Conservation (phyloP, 2,888 invertebrate species). For the Cephus pulcher region DNA sequence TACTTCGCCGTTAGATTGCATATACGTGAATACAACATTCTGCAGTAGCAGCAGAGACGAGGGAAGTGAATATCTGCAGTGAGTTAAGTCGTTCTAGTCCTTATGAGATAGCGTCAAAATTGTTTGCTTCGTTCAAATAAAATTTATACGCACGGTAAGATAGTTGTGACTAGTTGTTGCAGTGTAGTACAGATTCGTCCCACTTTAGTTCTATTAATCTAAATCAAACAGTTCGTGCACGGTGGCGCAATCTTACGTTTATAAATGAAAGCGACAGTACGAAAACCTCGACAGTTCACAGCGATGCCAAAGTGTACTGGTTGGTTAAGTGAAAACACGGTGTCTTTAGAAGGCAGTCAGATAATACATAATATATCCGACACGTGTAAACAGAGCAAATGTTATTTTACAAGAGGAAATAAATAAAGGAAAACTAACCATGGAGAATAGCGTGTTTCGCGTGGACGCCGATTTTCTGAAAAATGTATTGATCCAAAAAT, state of each 20-base stretch:
- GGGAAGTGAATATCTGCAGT: too few species aligned
- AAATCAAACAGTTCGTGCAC: neutral
- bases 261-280: neutral
- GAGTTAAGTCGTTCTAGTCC: too few species aligned
- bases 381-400: neutral
- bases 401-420: neutral
- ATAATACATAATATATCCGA: neutral
- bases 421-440: neutral
- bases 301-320: neutral
- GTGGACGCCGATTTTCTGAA: neutral
- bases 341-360: neutral
- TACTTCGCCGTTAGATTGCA: too few species aligned
- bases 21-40: too few species aligned
- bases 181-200: neutral
- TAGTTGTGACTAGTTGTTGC: neutral
- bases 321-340: neutral
- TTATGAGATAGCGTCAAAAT: neutral
- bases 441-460: neutral
- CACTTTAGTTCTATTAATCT: neutral
- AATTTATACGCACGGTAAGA: neutral
- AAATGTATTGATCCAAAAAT: neutral
- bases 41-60: too few species aligned
- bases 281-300: neutral
- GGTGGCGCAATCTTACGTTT: neutral
- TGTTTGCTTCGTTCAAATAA: neutral